Conservation (phyloP, 1,140 invertebrate species). For the Drosophila baimaii region DNA sequence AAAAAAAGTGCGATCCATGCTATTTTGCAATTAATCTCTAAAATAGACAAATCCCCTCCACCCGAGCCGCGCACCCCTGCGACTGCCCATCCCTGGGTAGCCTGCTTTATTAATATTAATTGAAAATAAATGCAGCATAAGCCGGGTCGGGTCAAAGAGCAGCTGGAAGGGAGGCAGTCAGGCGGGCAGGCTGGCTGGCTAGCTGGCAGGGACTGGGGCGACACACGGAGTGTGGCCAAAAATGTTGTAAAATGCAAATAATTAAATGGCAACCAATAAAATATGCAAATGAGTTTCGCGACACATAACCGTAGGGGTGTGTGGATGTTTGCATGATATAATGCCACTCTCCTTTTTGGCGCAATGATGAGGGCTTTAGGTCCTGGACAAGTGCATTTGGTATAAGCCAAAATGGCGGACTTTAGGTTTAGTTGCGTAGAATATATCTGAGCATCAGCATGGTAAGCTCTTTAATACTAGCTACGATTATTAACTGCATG, state of each 20-base stretch:
- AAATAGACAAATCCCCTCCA: constrained; percentile 31
- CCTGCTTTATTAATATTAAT: constrained; percentile 80
- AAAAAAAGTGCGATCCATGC: constrained; percentile 29
- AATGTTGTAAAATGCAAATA: constrained; percentile 77
- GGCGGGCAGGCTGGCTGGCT: too few species aligned
- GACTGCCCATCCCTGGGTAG: background rate
- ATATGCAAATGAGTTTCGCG: constrained; percentile 75
- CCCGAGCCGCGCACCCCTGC: background rate
- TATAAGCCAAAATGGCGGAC: constrained; percentile 7
- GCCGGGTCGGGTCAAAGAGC: constrained; percentile 62
- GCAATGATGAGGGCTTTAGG: background rate
- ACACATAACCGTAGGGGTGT: constrained; percentile 29
- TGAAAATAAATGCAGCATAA: constrained; percentile 81
- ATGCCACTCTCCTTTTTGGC: background rate
- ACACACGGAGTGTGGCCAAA: constrained; percentile 32
- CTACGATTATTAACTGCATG: background rate
- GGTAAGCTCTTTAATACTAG: background rate
- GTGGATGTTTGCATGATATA: constrained; percentile 5
- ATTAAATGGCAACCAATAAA: constrained; percentile 81
- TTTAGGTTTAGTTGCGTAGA: constrained; percentile 4
- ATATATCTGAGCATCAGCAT: constrained; percentile 6
- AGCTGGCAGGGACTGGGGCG: too few species aligned
- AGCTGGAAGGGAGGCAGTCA: too few species aligned
- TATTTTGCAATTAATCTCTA: constrained; percentile 70
- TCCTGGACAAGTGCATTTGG: constrained; percentile 3